Evolutionary conservation across 2,113 vertebrate species (phyloP).

Genomic region (Laterallus jamaicensis): DNA sequence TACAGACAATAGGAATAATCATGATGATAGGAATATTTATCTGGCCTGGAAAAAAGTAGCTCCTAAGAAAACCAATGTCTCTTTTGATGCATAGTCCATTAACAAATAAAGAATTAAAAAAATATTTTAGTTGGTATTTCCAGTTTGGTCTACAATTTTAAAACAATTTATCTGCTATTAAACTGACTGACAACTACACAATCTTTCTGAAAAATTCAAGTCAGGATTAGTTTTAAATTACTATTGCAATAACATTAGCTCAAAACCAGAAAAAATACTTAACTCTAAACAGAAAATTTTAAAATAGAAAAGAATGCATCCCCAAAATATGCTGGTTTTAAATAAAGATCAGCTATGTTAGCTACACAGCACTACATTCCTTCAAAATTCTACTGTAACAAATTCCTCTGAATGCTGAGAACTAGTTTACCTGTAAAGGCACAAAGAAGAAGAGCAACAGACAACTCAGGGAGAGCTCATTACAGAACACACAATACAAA

Average conservation of each 20-base stretch:
- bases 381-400: not conserved
- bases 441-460: conserved; percentile 5
- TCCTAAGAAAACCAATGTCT: conserved; percentile 7
- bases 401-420: conserved; percentile 2
- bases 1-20: not conserved
- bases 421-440: conserved; percentile 26
- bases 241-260: not conserved
- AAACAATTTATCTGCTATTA: conserved; percentile 7
- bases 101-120: not conserved
- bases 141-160: conserved; percentile 11
- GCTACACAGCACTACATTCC: not conserved
- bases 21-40: not conserved
- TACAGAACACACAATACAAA: not conserved
- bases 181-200: not conserved
- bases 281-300: not conserved
- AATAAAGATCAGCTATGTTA: not conserved
- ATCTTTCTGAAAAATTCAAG: conserved; percentile 15
- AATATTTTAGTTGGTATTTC: not conserved
- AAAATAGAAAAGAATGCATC: not conserved
- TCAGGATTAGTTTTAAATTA: not conserved
- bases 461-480: conserved; percentile 2
- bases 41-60: conserved; percentile 35
- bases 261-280: not conserved
- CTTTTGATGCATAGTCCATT: not conserved
- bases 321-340: not conserved